Conservation (phyloP, 1,140 invertebrate genomes). For the Drosophila jambulina region DNA sequence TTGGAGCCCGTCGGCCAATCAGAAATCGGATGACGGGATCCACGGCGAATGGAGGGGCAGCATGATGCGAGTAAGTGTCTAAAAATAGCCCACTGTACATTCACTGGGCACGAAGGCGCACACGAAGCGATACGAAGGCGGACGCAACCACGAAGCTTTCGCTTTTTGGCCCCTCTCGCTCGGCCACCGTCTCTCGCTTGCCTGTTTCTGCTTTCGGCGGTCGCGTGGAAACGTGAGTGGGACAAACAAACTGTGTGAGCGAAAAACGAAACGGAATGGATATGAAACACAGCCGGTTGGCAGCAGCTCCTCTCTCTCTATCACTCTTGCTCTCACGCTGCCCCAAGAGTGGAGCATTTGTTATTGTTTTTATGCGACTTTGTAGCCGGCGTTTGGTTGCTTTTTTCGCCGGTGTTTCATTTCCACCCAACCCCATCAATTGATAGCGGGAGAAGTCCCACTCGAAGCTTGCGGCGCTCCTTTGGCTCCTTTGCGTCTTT, state of each 20-base stretch:
- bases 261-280: slow-evolving; percentile 46
- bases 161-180: slow-evolving; percentile 35
- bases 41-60: slow-evolving; percentile 48
- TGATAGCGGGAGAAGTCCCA: slow-evolving; percentile 5
- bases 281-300: slow-evolving; percentile 63
- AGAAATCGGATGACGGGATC: slow-evolving; percentile 66
- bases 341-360: slow-evolving; percentile 36
- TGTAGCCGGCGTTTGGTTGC: slow-evolving; percentile 50
- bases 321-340: slow-evolving; percentile 19
- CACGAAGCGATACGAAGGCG: slow-evolving; percentile 39
- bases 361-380: slow-evolving; percentile 60
- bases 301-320: slow-evolving; percentile 16
- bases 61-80: slow-evolving; percentile 73
- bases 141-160: slow-evolving; percentile 40
- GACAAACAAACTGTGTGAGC: slow-evolving; percentile 57
- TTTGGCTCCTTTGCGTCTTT: slow-evolving; percentile 6
- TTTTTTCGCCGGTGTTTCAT: slow-evolving; percentile 54
- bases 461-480: slow-evolving; percentile 1
- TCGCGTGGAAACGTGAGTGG: slow-evolving; percentile 72
- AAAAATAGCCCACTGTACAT: slow-evolving; percentile 78
- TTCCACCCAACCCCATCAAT: slow-evolving; percentile 11
- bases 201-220: slow-evolving; percentile 20
- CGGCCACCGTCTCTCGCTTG: neutral
- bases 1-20: slow-evolving; percentile 60
- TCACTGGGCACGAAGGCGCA: slow-evolving; percentile 56